phyloP scores from a whole-genome alignment of 2,888 invertebrate genomes.

The Empis stercorea region DNA sequence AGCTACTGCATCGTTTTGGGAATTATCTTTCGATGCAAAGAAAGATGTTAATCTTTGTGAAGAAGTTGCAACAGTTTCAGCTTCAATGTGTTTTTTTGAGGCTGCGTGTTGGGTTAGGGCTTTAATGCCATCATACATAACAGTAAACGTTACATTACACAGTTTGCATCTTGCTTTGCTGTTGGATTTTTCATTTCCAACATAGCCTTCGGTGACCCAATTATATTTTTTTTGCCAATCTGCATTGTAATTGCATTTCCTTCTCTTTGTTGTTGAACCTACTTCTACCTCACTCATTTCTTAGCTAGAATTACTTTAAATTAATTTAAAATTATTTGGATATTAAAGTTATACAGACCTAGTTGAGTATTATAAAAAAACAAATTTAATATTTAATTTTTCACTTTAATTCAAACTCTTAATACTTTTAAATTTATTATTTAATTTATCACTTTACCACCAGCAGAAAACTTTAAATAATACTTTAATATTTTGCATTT shows the following conservation, averaged over 20 bases:
- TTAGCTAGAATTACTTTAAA: neutral
- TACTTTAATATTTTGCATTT: neutral
- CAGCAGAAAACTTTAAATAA: neutral
- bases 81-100: neutral
- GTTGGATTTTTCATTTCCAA: neutral
- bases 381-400: neutral
- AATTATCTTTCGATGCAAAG: neutral
- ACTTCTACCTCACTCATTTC: neutral
- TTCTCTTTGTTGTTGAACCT: neutral
- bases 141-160: neutral
- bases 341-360: neutral
- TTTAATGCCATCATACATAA: neutral
- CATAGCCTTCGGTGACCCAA: neutral
- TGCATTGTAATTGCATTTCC: neutral
- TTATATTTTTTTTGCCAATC: neutral
- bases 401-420: neutral
- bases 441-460: neutral
- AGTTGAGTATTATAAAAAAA: neutral
- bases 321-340: neutral
- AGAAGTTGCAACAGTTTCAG: neutral
- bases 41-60: neutral
- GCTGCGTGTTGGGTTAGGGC: neutral
- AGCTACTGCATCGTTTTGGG: neutral
- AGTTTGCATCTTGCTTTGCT: neutral
- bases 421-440: neutral